phyloP scores from a whole-genome alignment of 2,888 invertebrate genomes.

The Tuta absoluta region DNA sequence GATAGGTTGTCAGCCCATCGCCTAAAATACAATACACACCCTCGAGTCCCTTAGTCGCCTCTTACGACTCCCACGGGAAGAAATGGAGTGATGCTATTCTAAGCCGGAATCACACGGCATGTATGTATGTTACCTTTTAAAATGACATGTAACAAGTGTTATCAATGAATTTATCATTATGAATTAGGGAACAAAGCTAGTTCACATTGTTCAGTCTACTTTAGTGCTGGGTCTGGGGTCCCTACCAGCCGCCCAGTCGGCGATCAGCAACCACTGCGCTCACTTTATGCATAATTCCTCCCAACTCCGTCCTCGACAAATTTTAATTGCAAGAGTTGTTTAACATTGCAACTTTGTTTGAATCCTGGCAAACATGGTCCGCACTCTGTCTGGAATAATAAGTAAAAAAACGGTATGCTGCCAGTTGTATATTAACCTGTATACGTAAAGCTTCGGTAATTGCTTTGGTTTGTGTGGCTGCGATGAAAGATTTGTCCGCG shows the following conservation, averaged over 20 bases:
- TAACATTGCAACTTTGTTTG: constrained; percentile 54
- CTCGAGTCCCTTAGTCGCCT: no score
- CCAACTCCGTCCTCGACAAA: constrained; percentile 59
- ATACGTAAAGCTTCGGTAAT: not conserved
- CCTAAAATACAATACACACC: no score
- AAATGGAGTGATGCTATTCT: no score
- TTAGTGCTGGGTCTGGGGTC: not conserved
- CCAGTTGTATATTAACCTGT: not conserved
- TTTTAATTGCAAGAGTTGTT: constrained; percentile 70
- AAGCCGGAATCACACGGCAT: no score
- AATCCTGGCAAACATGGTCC: constrained; percentile 40
- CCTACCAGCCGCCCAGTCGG: constrained; percentile 29
- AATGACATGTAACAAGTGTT: no score
- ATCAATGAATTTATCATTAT: no score
- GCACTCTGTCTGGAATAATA: constrained; percentile 41
- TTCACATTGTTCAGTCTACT: not conserved
- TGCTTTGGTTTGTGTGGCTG: constrained; percentile 3
- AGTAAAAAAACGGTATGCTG: constrained; percentile 35
- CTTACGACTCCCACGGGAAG: no score
- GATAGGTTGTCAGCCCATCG: no score
- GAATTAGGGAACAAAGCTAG: not conserved
- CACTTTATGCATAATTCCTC: constrained; percentile 74
- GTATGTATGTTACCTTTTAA: no score
- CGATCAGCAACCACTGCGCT: constrained; percentile 63
- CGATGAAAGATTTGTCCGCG: not conserved